A percentile compares a stretch with the other conserved stretches of the same genome.
phyloP scores from a whole-genome alignment of 2,888 invertebrate species.

The Pristionchus entomophagus region DNA sequence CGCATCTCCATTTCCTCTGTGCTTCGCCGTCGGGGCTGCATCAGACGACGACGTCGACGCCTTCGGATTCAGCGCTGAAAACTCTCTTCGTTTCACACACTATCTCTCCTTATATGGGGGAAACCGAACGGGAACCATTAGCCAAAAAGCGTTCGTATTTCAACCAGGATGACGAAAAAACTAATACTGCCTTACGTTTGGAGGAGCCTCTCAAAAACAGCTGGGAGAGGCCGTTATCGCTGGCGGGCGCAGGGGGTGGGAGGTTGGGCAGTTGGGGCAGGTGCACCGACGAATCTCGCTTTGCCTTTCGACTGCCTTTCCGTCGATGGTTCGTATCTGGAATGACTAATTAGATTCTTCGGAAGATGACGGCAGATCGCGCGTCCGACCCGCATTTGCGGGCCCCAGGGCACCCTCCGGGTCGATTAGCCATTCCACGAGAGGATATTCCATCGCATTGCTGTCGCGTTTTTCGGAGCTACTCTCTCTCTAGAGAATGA shows the following conservation, averaged over 20 bases:
- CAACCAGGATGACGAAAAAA: not conserved
- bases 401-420: no score
- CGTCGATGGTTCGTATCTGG: constrained; percentile 24
- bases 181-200: constrained; percentile 2
- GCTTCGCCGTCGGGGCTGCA: not conserved
- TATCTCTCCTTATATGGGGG: not conserved
- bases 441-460: not conserved
- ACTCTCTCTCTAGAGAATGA: not conserved
- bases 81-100: not conserved
- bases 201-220: not conserved
- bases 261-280: constrained; percentile 33
- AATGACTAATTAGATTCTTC: constrained; percentile 18
- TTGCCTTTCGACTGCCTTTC: not conserved
- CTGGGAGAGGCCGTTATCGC: not conserved
- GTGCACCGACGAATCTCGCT: not conserved
- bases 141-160: not conserved
- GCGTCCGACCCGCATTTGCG: not conserved
- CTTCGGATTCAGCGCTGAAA: constrained; percentile 43
- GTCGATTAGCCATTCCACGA: constrained; percentile 34
- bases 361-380: not conserved
- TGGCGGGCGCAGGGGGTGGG: not conserved
- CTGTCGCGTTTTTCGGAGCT: not conserved
- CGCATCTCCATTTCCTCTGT: not conserved
- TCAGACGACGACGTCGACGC: constrained; percentile 39
- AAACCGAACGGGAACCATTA: constrained; percentile 23